Evolutionary conservation across 2,888 invertebrate species (phyloP).

Genomic region (Caenorhabditis virilis): DNA sequence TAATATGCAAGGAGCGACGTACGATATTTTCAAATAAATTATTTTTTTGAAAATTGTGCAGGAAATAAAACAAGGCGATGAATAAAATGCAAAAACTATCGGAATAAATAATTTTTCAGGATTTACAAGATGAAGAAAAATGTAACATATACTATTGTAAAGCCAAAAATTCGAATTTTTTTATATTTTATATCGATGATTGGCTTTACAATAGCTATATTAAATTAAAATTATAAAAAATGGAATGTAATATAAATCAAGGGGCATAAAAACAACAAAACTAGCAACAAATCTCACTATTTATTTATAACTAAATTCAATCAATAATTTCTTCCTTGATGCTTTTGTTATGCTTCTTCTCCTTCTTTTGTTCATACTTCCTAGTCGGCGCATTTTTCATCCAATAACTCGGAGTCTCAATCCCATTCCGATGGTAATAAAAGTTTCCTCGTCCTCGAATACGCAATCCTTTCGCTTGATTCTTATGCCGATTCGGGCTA

Average conservation of each 20-base stretch:
- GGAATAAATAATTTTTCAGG: neutral
- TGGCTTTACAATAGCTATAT: no score
- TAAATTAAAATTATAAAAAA: no score
- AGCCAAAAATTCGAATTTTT: no score
- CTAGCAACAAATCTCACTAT: no score
- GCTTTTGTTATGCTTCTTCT: neutral
- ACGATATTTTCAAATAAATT: slow-evolving; percentile 7
- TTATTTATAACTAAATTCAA: no score
- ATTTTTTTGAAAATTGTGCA: neutral
- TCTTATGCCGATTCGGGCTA: no score
- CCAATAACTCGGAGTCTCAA: slow-evolving; percentile 23
- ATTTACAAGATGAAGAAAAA: no score
- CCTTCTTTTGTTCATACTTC: neutral
- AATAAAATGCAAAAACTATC: neutral
- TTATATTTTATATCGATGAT: neutral
- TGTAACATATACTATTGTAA: no score
- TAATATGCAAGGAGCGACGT: neutral
- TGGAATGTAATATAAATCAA: no score
- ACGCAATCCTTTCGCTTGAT: neutral
- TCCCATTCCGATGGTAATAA: slow-evolving; percentile 3
- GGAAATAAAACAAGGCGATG: neutral
- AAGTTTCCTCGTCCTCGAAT: slow-evolving; percentile 21
- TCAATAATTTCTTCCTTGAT: neutral
- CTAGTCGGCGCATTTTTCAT: slow-evolving; percentile 10
- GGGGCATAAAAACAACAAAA: no score